phyloP scores from a whole-genome alignment of 1,140 invertebrate genomes.

The Lithobius niger region DNA sequence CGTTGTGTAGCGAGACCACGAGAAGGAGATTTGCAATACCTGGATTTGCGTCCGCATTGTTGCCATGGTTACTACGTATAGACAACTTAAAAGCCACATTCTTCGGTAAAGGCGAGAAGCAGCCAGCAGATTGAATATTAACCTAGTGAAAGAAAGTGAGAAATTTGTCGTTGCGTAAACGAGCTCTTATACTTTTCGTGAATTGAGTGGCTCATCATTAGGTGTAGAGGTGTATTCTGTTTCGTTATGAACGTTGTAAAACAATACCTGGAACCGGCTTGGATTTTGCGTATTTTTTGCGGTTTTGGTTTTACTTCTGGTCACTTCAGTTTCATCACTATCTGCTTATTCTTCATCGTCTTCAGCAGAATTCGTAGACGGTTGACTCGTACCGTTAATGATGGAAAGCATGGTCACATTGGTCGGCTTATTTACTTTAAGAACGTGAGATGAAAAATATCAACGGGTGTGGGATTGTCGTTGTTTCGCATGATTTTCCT shows the following conservation, averaged over 20 bases:
- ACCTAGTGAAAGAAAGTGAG: no score
- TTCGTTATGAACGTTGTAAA: neutral
- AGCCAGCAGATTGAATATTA: no score
- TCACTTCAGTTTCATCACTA: neutral
- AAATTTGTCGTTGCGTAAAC: no score
- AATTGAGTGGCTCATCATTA: neutral
- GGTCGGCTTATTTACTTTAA: neutral
- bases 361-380: neutral
- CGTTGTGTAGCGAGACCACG: no score
- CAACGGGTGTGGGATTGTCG: neutral
- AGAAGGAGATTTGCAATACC: no score
- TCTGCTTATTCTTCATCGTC: neutral
- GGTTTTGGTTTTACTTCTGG: neutral
- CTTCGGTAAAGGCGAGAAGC: no score
- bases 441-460: neutral
- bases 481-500: neutral
- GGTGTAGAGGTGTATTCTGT: neutral
- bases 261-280: neutral
- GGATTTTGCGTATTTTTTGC: neutral
- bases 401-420: neutral
- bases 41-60: no score
- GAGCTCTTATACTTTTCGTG: no score
- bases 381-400: neutral
- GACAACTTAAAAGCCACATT: no score
- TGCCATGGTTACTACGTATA: no score